Base-by-base conservation (phyloP, 1,140 invertebrate genomes). In the Drosophila kikkawai region DNA sequence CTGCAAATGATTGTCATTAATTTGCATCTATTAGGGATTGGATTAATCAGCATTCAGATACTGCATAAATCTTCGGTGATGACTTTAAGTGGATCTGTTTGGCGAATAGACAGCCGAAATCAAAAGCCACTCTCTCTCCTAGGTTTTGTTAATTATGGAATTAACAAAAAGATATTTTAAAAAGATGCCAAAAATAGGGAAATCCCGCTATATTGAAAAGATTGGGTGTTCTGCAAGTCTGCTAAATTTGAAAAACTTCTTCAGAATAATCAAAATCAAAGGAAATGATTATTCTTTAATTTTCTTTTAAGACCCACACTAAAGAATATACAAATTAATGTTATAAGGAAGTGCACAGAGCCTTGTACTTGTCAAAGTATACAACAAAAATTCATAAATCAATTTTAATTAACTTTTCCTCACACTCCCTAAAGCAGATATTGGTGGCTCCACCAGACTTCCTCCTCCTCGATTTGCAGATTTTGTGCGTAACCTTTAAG, bases 1-100 rank as follows among this genome's bases (percentile, higher is more conserved):
- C 70, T 73, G 67, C 67, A 64, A 74, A 75, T 78, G 75, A 78
- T 78, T 78, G 75, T 78, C 69, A 58, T 73, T 73, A 73, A 73
- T 73, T 73, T 73, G 69, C 67, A 73, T 73, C 69, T 60, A 73
- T 73, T 73, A 73, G 69, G 67, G 67, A 51, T 60, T 51, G 69
- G 69, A 73, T 73, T 73, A 59, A 73, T 73, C 67, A 73, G 55
- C 29, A 12, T 12, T 36, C 13, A 15, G 51, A 55, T 15, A 9
- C 51, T 55, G 51, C 34, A 55, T 70, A 37, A 73, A 50, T 70
- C 53, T 48, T 36, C 3, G 44, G 36, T 29, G 51, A 73, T 70
- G 51, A 48, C 36, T 57, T 50, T 73, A 59, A 73, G 51, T 71
- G 69, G 66, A 19, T 37, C 5, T 59, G 15, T 36, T 37, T 44